Percentiles rank a stretch among this genome's conserved stretches.
These are phyloP conservation scores for Drosophila monieri DNA, from an alignment of 2,888 invertebrate genomes.

Conservation along the genomic window DNA sequence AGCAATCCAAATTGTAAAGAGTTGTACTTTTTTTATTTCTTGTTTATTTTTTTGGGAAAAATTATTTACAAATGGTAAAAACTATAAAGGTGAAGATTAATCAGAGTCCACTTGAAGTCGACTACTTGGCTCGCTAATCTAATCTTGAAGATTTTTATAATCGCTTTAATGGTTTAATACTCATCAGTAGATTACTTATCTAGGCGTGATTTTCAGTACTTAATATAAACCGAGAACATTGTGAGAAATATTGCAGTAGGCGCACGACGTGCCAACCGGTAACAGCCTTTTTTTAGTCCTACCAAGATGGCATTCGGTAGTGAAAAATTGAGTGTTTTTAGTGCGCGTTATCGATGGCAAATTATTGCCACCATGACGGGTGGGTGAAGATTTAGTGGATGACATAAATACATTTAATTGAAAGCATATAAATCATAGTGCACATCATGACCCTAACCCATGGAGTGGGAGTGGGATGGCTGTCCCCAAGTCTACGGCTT, in stretches of 20 bases:
- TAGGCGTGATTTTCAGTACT: conserved; percentile 53
- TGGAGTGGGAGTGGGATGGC: conserved; percentile 77
- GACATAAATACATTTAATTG: not conserved
- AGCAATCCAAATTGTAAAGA: conserved; percentile 1
- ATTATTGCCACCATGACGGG: conserved; percentile 70
- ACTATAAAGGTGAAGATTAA: conserved; percentile 12
- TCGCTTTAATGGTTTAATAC: conserved; percentile 24
- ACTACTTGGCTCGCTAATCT: conserved; percentile 45
- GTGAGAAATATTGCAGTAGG: conserved; percentile 48
- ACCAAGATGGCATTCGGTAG: conserved; percentile 48
- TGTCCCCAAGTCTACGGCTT: conserved; percentile 71
- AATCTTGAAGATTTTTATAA: conserved; percentile 52
- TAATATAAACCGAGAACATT: conserved; percentile 31
- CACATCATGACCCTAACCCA: conserved; percentile 79
- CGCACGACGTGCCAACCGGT: conserved; percentile 13
- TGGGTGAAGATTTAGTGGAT: conserved; percentile 26
- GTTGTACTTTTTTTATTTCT: not conserved
- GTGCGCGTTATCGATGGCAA: conserved; percentile 63
- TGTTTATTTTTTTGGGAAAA: conserved; percentile 8
- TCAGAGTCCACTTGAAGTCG: conserved; percentile 11
- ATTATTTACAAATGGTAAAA: conserved; percentile 16
- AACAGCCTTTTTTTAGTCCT: not conserved
- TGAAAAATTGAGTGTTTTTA: conserved; percentile 48
- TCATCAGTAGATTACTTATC: conserved; percentile 31
- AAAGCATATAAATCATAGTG: conserved; percentile 50